Evolutionary conservation across 1,140 invertebrate species (phyloP), one percentile per base, ranked within the genome.

Genomic region (Ooceraea biroi): DNA sequence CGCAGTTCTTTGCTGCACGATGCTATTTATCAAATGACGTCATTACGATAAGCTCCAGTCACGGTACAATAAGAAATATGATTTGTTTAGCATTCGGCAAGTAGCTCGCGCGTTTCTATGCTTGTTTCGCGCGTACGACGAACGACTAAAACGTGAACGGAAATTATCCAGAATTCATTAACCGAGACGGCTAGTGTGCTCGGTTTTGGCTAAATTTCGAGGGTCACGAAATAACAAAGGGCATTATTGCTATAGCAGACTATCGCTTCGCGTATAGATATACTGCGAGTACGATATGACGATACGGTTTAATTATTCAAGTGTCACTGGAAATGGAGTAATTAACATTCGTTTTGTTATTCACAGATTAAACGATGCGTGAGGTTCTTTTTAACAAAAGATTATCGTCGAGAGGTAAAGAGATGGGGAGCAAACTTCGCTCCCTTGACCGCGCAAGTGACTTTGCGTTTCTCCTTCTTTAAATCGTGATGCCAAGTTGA

Each of bases 131-230:
- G 69, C 30, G 27, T 19, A 11, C 11, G 46, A n/a, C 19, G 36
- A 25, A 30, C 12, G 36, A 46, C 17, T 36, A 14, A 57, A 82
- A 52, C 5, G 55, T 61, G 27, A 69, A 50, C 17, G 76, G 57
- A 82, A 82, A 86, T 88, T 86, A 65, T 61, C 17, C 60, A 48
- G 76, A 73, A n/a, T 77, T 77, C 84, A 88, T 88, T 82, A 86
- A 89, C 82, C 27, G 60, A 77, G 22, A 27, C 63, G 65, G 36
- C 63, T 88, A 73, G 65, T 87, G 73, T 22, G 61, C 36, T 63
- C 41, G 65, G 36, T 73, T 86, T 86, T 55, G 48, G 27, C 36
- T 1, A n/a, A 46, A 46, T 85, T 68, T 69, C 63, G 19, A 27
- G 5, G 30, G 48, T 50, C 30, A 48, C 63, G 57, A 30, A 4